A percentile compares a stretch with the other conserved stretches of the same genome.
These are phyloP conservation scores for Athripsodes cinereus DNA, from an alignment of 2,888 invertebrate species.

Conservation along the genomic window DNA sequence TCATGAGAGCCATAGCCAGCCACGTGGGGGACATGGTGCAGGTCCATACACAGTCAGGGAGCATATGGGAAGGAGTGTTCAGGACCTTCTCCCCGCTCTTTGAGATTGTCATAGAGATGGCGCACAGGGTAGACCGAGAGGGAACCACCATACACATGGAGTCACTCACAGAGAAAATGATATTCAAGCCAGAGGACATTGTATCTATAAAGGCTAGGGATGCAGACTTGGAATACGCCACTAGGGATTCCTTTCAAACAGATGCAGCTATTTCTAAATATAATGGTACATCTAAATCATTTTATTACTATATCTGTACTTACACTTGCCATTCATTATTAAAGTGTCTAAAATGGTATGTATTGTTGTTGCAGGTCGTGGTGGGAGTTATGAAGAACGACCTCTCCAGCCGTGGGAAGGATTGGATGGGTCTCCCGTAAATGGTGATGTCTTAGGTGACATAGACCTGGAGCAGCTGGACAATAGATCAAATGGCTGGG, in stretches of 20 bases:
- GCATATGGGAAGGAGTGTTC: slow-evolving; percentile 84
- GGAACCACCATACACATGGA: slow-evolving; percentile 58
- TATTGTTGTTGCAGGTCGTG: slow-evolving; percentile 12
- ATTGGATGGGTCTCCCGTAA: slow-evolving; percentile 47
- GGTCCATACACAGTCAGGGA: slow-evolving; percentile 77
- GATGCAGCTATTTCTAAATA: slow-evolving; percentile 85
- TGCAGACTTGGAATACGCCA: slow-evolving; percentile 85
- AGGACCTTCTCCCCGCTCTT: slow-evolving; percentile 84
- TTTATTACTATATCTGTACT: neutral
- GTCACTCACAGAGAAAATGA: slow-evolving; percentile 68
- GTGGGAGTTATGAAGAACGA: slow-evolving; percentile 51
- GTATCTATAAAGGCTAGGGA: slow-evolving; percentile 76
- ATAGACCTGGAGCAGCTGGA: slow-evolving; percentile 65
- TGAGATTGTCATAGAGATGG: slow-evolving; percentile 81
- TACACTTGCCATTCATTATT: too few relatives aligned
- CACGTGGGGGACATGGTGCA: slow-evolving; percentile 79
- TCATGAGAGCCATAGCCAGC: slow-evolving; percentile 83
- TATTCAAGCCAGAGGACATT: slow-evolving; percentile 80
- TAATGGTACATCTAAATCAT: slow-evolving; percentile 52
- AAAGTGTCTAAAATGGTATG: too few relatives aligned
- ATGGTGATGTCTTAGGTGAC: slow-evolving; percentile 54
- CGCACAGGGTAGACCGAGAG: slow-evolving; percentile 71
- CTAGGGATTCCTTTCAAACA: slow-evolving; percentile 81
- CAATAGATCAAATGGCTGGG: slow-evolving; percentile 88
- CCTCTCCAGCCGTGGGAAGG: slow-evolving; percentile 89